Percentiles rank a stretch among this genome's conserved stretches.
phyloP scores from a whole-genome alignment of 2,797 vertebrate species.

The Spheniscus humboldti region DNA sequence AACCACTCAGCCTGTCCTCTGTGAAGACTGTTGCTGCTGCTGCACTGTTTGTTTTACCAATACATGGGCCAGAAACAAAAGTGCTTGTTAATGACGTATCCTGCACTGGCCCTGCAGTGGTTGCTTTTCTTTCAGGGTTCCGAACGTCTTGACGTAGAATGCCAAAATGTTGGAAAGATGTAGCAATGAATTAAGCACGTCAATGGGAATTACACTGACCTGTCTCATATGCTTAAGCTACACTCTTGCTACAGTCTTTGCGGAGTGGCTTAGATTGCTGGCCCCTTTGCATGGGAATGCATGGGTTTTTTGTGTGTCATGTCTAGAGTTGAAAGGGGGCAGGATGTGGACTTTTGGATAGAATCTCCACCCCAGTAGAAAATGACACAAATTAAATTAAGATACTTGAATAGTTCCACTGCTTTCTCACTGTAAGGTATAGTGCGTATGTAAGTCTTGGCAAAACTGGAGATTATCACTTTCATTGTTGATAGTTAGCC shows the following conservation, averaged over 20 bases:
- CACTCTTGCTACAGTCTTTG: neutral
- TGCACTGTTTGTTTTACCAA: neutral
- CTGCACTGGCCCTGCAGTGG: neutral
- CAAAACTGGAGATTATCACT: neutral
- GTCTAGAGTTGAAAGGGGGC: neutral
- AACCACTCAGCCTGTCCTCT: neutral
- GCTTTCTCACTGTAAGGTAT: neutral
- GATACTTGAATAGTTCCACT: neutral
- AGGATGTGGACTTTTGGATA: neutral
- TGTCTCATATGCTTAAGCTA: neutral
- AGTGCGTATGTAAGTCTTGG: neutral
- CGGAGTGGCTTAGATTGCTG: neutral
- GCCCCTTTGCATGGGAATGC: neutral
- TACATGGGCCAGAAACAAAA: neutral
- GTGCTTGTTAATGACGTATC: neutral
- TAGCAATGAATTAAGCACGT: neutral
- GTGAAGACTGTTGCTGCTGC: neutral
- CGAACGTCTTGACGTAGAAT: accelerated
- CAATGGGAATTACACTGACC: neutral
- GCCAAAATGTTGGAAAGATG: neutral
- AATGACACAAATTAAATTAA: neutral
- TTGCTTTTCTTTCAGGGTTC: neutral
- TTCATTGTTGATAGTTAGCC: neutral
- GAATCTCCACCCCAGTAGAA: neutral
- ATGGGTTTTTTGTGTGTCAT: neutral